These are phyloP conservation scores for Zosterops pallidus DNA, from an alignment of 2,113 vertebrate species.

Conservation along the genomic window DNA sequence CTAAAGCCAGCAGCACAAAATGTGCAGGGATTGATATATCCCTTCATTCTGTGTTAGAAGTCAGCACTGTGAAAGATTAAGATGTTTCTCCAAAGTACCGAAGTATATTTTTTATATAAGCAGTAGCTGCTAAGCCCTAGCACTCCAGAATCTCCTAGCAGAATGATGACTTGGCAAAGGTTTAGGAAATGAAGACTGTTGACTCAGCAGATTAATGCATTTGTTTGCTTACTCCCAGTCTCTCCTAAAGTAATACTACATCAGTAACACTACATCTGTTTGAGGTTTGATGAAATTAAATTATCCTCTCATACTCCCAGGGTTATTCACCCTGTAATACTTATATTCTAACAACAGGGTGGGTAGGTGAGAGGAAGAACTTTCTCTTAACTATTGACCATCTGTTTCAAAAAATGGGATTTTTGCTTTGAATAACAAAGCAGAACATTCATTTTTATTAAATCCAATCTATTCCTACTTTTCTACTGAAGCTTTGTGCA, in stretches of 20 bases:
- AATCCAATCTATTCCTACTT: background rate
- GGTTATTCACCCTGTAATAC: background rate
- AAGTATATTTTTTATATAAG: background rate
- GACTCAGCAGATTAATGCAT: conserved; percentile 14
- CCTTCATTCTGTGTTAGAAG: background rate
- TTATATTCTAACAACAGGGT: background rate
- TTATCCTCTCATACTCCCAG: background rate
- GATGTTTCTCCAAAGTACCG: background rate
- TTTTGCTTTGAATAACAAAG: background rate
- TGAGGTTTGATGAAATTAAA: background rate
- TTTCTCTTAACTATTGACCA: background rate
- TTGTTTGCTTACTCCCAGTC: background rate
- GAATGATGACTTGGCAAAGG: background rate
- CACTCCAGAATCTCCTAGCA: background rate
- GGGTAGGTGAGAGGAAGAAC: background rate
- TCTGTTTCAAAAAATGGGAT: background rate
- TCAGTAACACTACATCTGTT: background rate
- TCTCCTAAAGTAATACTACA: background rate
- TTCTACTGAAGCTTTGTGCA: background rate
- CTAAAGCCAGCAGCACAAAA: background rate
- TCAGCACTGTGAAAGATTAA: conserved; percentile 1
- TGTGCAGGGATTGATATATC: background rate
- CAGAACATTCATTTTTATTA: background rate
- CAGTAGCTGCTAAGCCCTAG: background rate
- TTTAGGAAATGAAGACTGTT: conserved; percentile 14